Evolutionary conservation across 2,113 vertebrate genomes (phyloP), one percentile per base, ranked within the genome.

Genomic region (Mus pahari): DNA sequence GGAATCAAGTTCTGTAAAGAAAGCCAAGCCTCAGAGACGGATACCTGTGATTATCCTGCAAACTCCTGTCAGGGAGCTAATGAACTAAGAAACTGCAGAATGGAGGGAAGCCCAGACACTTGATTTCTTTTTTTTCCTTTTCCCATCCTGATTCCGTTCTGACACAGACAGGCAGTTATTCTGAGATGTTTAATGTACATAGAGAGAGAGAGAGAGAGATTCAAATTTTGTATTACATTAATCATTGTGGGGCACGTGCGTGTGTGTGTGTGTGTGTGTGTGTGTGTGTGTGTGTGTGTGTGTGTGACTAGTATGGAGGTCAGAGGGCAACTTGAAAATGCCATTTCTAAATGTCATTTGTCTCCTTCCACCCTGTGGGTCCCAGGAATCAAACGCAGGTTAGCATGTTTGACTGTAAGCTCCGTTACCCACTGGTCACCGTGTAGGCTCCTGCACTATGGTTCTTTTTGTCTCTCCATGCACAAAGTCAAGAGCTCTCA

Each of bases 1-100:
- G 36, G 86, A 91, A 83, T 94, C 87, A 62, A 66, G 94, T 48
- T 58, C 77, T 11, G 1, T 70, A 26, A 87, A 86, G 94, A 55
- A 91, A 68, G 10, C 64, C 36, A 60, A 55, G 81, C 42, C 64
- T 90, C 48, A 3, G 20, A 91, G 86, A 26, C 62, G 28, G 86
- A 87, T 70, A 33, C 36, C 70, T 82, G 14, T 42, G 79, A 78
- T 12, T 68, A 62, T 66, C 79, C 11, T 89, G 75, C 73, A 8
- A 7, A 78, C 45, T 89, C 71, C 36, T 39, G 60, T 55, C 84
- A 58, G 88, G 82, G 86, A 55, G 68, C 83, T 36, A 78, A 58
- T 1, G 19, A 84, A 88, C 33, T 4, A 31, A 75, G 48, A 53
- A 90, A 64, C 24, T 71, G 45, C 3, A 2, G 7, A 16, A 75